Evolutionary conservation across 2,113 vertebrate species (phyloP).

Genomic region (Craseonycteris thonglongyai): DNA sequence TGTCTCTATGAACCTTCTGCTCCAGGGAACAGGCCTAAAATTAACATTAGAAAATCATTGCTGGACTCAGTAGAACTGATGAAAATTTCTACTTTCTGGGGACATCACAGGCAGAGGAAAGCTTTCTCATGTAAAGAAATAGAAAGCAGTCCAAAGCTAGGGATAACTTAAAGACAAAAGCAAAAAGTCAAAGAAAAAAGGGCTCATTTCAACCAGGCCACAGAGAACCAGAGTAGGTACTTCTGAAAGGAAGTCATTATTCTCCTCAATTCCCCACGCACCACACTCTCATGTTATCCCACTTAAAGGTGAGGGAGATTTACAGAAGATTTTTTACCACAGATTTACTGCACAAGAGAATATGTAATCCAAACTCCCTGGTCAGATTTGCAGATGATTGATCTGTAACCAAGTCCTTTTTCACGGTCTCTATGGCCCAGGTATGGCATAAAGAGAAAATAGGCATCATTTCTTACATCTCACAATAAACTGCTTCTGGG

Average conservation of each 20-base stretch:
- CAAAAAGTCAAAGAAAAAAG: background rate
- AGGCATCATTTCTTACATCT: background rate
- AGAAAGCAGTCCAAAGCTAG: background rate
- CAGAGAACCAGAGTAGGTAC: background rate
- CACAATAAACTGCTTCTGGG: background rate
- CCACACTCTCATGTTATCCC: background rate
- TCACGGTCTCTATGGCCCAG: background rate
- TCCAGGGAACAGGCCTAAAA: background rate
- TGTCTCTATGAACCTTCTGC: conserved; percentile 8
- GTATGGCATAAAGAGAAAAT: background rate
- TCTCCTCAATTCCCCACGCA: background rate
- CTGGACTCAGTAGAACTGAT: background rate
- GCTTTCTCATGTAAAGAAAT: background rate
- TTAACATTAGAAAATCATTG: conserved; percentile 31
- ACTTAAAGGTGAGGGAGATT: background rate
- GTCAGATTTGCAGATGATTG: background rate
- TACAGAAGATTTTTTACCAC: background rate
- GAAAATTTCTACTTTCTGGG: background rate
- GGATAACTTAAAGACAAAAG: background rate
- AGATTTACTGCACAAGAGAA: background rate
- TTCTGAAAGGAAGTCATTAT: background rate
- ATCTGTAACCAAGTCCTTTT: background rate
- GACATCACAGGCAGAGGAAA: background rate
- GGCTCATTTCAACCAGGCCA: background rate
- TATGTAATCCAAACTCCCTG: background rate